phyloP scores from a whole-genome alignment of 2,888 invertebrate species.

The Hemistola chrysoprasaria region DNA sequence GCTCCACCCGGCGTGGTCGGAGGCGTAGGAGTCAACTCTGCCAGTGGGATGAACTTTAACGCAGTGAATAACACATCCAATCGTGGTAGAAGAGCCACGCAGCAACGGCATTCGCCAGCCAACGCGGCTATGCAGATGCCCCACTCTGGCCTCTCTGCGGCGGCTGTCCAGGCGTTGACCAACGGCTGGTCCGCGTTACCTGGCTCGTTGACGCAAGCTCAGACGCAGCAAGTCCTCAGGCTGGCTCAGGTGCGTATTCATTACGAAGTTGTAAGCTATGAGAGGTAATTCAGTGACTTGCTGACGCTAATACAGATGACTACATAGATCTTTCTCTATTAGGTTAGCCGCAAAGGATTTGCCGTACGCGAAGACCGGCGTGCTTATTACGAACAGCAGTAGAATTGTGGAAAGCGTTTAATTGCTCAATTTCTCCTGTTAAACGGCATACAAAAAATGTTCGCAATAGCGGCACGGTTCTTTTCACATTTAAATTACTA shows the following conservation, averaged over 20 bases:
- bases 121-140: conserved; percentile 67
- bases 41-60: conserved; percentile 43
- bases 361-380: too few species aligned
- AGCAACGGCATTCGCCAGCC: conserved; percentile 56
- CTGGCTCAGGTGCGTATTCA: conserved; percentile 72
- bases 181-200: conserved; percentile 63
- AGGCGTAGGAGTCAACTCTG: conserved; percentile 43
- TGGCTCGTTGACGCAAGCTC: conserved; percentile 67
- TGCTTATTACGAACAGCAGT: too few species aligned
- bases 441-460: too few species aligned
- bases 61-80: conserved; percentile 53
- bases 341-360: too few species aligned
- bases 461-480: too few species aligned
- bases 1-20: conserved; percentile 80
- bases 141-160: conserved; percentile 63
- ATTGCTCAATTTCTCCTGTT: too few species aligned
- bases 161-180: conserved; percentile 68
- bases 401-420: too few species aligned
- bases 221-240: conserved; percentile 77
- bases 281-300: too few species aligned
- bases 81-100: conserved; percentile 55
- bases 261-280: too few species aligned
- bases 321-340: too few species aligned
- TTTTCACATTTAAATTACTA: too few species aligned
- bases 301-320: too few species aligned